Percentiles rank a stretch among this genome's conserved stretches.
phyloP scores from a whole-genome alignment of 2,797 vertebrate genomes.

The Mastacembelus armatus region DNA sequence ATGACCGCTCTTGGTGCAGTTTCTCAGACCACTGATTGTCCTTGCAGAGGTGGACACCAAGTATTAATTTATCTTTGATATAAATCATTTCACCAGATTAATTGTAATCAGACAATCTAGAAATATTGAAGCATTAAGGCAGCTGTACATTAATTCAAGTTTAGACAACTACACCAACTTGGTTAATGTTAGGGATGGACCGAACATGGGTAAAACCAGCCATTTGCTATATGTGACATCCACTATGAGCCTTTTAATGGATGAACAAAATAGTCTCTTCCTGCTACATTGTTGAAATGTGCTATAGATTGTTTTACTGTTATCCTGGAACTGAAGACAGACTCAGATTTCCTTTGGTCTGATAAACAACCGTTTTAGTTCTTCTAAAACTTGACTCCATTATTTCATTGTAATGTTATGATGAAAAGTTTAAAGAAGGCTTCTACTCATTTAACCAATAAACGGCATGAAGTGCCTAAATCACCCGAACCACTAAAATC shows the following conservation, averaged over 20 bases:
- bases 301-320: neutral
- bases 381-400: no score
- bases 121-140: no score
- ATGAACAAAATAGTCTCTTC: no score
- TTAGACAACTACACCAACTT: neutral
- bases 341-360: no score
- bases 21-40: conserved; percentile 2
- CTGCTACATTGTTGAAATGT: no score
- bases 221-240: no score
- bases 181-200: neutral
- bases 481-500: neutral
- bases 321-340: neutral
- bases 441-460: neutral
- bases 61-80: neutral
- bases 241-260: neutral
- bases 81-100: neutral
- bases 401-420: no score
- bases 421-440: no score
- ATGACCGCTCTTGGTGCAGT: neutral
- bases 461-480: neutral
- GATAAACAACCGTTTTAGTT: no score
- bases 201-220: neutral
- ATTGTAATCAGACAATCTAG: neutral
- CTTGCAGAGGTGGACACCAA: neutral
- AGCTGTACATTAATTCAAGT: neutral